Evolutionary conservation across 2,797 vertebrate genomes (phyloP).

Genomic region (Thunnus albacares): DNA sequence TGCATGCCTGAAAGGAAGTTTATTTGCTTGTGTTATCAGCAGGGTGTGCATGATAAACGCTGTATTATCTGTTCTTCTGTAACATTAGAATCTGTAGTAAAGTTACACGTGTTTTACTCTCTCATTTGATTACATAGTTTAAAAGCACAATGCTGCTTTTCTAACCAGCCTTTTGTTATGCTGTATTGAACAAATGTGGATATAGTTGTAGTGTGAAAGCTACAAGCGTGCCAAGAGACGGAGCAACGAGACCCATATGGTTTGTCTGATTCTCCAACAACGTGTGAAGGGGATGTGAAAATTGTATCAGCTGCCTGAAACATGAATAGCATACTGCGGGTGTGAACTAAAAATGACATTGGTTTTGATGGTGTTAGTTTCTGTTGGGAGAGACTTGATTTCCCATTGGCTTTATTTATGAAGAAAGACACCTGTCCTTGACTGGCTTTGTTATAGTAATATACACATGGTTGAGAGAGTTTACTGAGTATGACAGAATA

Average conservation of each 20-base stretch:
- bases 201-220: constrained; percentile 3
- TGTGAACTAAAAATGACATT: constrained; percentile 26
- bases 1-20: not conserved
- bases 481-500: not conserved
- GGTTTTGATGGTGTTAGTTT: constrained; percentile 1
- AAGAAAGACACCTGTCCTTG: not conserved
- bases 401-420: not conserved
- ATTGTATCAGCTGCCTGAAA: constrained; percentile 29
- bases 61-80: not conserved
- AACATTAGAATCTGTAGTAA: not conserved
- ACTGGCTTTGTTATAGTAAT: not conserved
- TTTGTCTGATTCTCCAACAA: constrained; percentile 14
- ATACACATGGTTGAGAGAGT: not conserved
- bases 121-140: not conserved
- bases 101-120: too few species aligned
- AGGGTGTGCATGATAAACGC: not conserved
- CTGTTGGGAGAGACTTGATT: not conserved
- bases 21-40: not conserved
- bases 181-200: not conserved
- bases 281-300: constrained; percentile 57
- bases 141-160: not conserved
- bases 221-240: not conserved
- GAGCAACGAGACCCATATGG: constrained; percentile 8
- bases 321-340: not conserved
- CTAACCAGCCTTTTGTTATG: not conserved